Conservation (phyloP, 2,797 vertebrate species). For the Notolepis coatsorum region DNA sequence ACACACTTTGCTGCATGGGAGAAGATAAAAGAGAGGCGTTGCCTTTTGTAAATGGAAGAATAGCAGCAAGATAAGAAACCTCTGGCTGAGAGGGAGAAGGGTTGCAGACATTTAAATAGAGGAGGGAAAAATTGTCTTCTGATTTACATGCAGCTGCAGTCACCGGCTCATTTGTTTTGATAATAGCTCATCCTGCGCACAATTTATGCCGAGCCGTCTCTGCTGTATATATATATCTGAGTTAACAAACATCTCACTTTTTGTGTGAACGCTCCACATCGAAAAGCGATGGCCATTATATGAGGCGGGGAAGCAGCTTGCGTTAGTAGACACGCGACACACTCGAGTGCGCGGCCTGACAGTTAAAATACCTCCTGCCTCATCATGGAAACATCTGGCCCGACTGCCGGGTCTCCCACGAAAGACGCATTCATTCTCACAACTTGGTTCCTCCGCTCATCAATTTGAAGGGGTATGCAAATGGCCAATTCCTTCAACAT, state of each 20-base stretch:
- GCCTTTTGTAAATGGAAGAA: conserved; percentile 62
- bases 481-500: conserved; percentile 53
- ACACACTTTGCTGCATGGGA: conserved; percentile 63
- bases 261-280: conserved; percentile 48
- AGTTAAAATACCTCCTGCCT: conserved; percentile 60
- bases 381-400: conserved; percentile 65
- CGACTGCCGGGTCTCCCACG: conserved; percentile 43
- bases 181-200: conserved; percentile 64
- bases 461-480: conserved; percentile 70
- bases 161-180: conserved; percentile 75
- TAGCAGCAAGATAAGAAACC: conserved; percentile 54
- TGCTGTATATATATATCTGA: conserved; percentile 53
- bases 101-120: conserved; percentile 62
- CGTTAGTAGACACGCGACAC: conserved; percentile 50
- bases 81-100: conserved; percentile 54
- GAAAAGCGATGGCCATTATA: conserved; percentile 48
- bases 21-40: conserved; percentile 64
- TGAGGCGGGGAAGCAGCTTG: conserved; percentile 53
- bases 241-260: conserved; percentile 69
- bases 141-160: conserved; percentile 70
- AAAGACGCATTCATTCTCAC: conserved; percentile 21
- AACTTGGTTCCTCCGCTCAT: conserved; percentile 61
- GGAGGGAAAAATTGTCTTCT: conserved; percentile 28
- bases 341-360: conserved; percentile 40
- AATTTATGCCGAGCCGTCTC: conserved; percentile 55